Evolutionary conservation across 2,888 invertebrate genomes (phyloP), one percentile per base, ranked within the genome.

Genomic region (Isoperla grammatica): DNA sequence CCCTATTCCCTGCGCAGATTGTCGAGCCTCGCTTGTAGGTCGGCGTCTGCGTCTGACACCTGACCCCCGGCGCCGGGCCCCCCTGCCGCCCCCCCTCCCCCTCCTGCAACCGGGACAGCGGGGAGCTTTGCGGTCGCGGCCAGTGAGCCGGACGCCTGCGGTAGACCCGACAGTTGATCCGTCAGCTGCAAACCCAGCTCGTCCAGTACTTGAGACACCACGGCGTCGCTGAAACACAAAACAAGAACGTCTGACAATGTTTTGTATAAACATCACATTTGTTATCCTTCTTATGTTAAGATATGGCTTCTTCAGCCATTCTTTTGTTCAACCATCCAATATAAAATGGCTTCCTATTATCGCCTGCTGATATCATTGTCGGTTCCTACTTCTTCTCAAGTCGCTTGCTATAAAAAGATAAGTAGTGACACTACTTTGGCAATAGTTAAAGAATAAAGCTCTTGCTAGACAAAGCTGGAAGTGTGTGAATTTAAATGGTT

Each of bases 101-200:
- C 72, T 64, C 76, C 75, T 59, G 75, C 75, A 61, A 82, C 75
- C 65, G 84, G 79, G 65, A 83, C 77, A 2, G 78, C 78, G 12
- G 87, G 86, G 60, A 81, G 81, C 69, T 87, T 85, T 74, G 77
- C 61, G 43, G 77, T 68, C 40, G 79, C 75, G 37, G 80, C 79
- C 40, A 85, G 67, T 0, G 81, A 78, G 11, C 81, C 82, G 12
- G 79, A 78, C 1, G 85, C 81, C 68, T 81, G 78, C 1, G 97
- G 97, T 66, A 98, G 77, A 43, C 92, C 95, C 29, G 90, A 90
- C 61, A 99, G 79, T 74, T 93, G 89, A 75, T 97, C 97, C 64
- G 86, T 90, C 70, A 99, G 79, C 78, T 98, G 96, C 64, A 99
- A 82, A 29, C 99, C 98, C 67, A 99, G 79, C 78, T 99, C 99